phyloP scores from a whole-genome alignment of 2,888 invertebrate species.

The Exephanes ischioxanthus region DNA sequence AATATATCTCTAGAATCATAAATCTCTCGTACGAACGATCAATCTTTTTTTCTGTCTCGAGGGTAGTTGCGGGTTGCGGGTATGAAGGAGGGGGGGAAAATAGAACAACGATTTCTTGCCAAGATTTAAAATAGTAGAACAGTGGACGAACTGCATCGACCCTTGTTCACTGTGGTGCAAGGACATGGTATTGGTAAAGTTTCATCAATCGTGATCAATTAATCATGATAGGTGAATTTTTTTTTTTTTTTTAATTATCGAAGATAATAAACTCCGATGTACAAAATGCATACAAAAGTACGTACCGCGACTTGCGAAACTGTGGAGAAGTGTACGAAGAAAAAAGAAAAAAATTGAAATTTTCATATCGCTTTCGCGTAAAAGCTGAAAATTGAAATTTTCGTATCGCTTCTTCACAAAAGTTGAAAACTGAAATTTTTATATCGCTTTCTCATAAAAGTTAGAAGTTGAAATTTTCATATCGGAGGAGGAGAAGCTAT shows the following conservation, averaged over 20 bases:
- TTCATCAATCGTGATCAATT: too few relatives aligned
- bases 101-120: conserved; percentile 24
- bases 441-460: too few relatives aligned
- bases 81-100: conserved; percentile 3
- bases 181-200: too few relatives aligned
- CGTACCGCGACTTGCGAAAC: background rate
- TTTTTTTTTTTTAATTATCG: background rate
- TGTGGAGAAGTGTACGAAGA: background rate
- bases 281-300: background rate
- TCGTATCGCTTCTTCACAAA: too few relatives aligned
- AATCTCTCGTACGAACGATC: conserved; percentile 52
- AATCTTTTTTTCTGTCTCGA: conserved; percentile 31
- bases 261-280: background rate
- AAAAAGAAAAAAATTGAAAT: background rate
- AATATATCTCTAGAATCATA: conserved; percentile 48
- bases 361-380: too few relatives aligned
- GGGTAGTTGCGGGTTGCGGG: background rate
- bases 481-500: too few relatives aligned
- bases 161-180: background rate
- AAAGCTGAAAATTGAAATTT: too few relatives aligned
- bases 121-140: conserved; percentile 29
- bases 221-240: too few relatives aligned
- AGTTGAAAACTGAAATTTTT: too few relatives aligned
- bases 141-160: background rate
- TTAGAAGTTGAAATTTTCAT: too few relatives aligned